Percentiles rank a stretch among this genome's conserved stretches.
phyloP scores from a whole-genome alignment of 2,113 vertebrate genomes.

The Leuciscus idus region DNA sequence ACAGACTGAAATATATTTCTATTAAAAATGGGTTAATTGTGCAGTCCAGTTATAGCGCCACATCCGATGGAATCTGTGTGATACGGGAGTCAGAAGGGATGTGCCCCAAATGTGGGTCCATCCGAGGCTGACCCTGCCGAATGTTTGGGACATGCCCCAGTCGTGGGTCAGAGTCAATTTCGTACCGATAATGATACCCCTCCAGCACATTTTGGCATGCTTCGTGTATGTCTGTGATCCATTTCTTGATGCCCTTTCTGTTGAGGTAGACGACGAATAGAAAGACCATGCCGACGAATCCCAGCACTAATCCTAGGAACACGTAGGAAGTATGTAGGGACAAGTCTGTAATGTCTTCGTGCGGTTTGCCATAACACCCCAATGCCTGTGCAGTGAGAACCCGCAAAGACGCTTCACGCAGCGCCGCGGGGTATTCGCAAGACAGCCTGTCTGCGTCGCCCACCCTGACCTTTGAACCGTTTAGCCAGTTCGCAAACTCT shows the following conservation, averaged over 20 bases:
- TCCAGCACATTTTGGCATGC: conserved; percentile 76
- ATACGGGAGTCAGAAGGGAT: conserved; percentile 63
- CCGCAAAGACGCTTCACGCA: conserved; percentile 61
- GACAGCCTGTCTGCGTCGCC: conserved; percentile 66
- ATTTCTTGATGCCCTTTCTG: conserved; percentile 78
- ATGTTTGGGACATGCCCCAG: conserved; percentile 61
- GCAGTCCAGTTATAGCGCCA: conserved; percentile 32
- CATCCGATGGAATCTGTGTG: conserved; percentile 59
- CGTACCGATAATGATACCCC: conserved; percentile 79
- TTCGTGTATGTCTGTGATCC: conserved; percentile 73
- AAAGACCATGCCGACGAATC: conserved; percentile 79
- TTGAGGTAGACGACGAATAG: conserved; percentile 83
- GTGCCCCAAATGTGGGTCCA: conserved; percentile 49
- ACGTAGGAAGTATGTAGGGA: conserved; percentile 78
- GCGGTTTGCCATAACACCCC: conserved; percentile 66
- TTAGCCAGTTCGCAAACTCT: conserved; percentile 73
- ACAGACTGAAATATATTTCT: neutral
- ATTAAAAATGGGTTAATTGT: neutral
- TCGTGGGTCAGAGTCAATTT: conserved; percentile 78
- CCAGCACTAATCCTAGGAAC: conserved; percentile 77
- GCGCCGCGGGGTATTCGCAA: conserved; percentile 65
- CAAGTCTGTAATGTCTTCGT: conserved; percentile 62
- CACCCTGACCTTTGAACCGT: conserved; percentile 65
- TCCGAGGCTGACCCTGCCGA: conserved; percentile 29
- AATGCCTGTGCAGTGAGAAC: conserved; percentile 59